Conservation (phyloP, 2,888 invertebrate genomes). For the Nemapogon koenigi region DNA sequence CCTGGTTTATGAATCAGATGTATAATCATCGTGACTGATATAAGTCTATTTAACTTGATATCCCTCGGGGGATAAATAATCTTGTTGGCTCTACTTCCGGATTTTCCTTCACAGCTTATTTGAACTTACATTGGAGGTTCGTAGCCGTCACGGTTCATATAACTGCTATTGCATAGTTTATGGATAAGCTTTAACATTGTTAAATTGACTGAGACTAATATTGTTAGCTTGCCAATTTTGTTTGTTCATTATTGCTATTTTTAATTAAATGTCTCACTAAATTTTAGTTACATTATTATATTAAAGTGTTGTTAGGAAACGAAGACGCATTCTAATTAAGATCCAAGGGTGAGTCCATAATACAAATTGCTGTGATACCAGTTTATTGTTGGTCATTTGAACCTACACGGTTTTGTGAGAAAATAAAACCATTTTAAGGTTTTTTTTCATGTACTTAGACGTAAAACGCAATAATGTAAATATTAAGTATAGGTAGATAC, state of each 20-base stretch:
- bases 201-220: slow-evolving; percentile 1
- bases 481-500: too few relatives aligned
- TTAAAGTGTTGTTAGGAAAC: slow-evolving; percentile 3
- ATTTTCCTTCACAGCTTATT: neutral
- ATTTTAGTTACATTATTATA: neutral
- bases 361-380: slow-evolving; percentile 62
- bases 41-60: slow-evolving; percentile 1
- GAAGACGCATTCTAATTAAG: neutral
- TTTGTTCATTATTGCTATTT: neutral
- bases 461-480: too few relatives aligned
- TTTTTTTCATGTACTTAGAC: too few relatives aligned
- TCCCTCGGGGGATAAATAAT: neutral
- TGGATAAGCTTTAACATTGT: slow-evolving; percentile 2
- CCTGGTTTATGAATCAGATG: slow-evolving; percentile 2
- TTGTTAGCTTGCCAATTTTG: neutral
- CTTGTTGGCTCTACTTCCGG: neutral
- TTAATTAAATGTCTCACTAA: neutral
- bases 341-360: slow-evolving; percentile 33
- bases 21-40: slow-evolving; percentile 5
- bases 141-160: too few relatives aligned
- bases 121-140: neutral
- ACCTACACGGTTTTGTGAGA: slow-evolving; percentile 2
- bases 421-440: too few relatives aligned
- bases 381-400: slow-evolving; percentile 38
- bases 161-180: slow-evolving; percentile 3